Evolutionary conservation across 1,140 invertebrate species (phyloP).

Genomic region (Matsumurasca onukii): DNA sequence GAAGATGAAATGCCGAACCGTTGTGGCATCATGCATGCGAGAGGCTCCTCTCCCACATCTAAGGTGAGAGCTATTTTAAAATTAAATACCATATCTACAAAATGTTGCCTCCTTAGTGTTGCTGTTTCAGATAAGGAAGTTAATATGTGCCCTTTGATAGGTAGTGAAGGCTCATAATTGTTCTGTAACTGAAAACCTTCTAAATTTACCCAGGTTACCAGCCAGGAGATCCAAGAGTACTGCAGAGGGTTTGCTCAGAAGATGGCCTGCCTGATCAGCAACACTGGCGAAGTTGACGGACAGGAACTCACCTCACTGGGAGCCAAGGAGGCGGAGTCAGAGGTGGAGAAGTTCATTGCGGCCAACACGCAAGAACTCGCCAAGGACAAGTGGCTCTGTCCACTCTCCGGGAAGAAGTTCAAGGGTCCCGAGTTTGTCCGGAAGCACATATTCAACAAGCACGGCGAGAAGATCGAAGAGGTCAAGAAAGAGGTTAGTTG

Average conservation of each 20-base stretch:
- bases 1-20: slow-evolving; percentile 99
- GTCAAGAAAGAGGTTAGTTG: slow-evolving; percentile 84
- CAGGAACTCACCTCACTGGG: slow-evolving; percentile 87
- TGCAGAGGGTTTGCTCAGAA: slow-evolving; percentile 81
- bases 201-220: slow-evolving; percentile 57
- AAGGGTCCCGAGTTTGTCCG: slow-evolving; percentile 98
- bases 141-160: slow-evolving; percentile 1
- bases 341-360: slow-evolving; percentile 93
- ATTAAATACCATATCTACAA: too few relatives aligned
- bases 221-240: slow-evolving; percentile 73
- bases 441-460: slow-evolving; percentile 98
- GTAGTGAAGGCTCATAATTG: slow-evolving; percentile 2
- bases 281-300: slow-evolving; percentile 63
- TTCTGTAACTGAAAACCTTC: too few relatives aligned
- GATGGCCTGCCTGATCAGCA: slow-evolving; percentile 83
- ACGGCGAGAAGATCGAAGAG: slow-evolving; percentile 94
- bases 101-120: too few relatives aligned
- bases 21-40: slow-evolving; percentile 96
- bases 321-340: slow-evolving; percentile 81
- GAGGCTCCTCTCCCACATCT: slow-evolving; percentile 79
- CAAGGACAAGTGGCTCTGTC: slow-evolving; percentile 98
- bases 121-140: too few relatives aligned
- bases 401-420: slow-evolving; percentile 98
- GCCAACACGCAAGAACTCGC: slow-evolving; percentile 93
- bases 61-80: slow-evolving; percentile 64